A percentile compares a stretch with the other conserved stretches of the same genome.
phyloP scores from a whole-genome alignment of 2,113 vertebrate species.

The Actenoides hombroni region DNA sequence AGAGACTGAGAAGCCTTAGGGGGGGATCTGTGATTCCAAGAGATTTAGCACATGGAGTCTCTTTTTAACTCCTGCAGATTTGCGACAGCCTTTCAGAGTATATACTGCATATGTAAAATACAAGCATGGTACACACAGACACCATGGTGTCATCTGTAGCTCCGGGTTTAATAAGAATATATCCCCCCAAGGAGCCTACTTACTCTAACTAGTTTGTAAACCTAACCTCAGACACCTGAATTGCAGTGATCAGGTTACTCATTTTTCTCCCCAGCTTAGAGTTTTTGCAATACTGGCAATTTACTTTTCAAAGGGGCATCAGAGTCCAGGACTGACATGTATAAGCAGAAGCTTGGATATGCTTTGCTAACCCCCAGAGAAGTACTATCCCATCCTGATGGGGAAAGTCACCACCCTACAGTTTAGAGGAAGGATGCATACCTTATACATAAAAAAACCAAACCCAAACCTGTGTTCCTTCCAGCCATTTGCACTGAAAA shows the following conservation, averaged over 20 bases:
- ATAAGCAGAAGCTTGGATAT: neutral
- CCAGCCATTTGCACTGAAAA: neutral
- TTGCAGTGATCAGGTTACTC: neutral
- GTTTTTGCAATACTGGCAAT: neutral
- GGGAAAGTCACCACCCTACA: neutral
- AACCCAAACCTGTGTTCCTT: neutral
- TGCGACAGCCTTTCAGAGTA: neutral
- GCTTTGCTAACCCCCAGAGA: neutral
- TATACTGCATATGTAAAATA: fast-evolving
- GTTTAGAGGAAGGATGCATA: neutral
- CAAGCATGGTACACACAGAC: fast-evolving
- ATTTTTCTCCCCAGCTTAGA: neutral
- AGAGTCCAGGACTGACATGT: neutral
- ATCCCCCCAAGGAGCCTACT: neutral
- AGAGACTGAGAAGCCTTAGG: neutral
- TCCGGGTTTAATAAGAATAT: neutral
- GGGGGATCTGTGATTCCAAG: neutral
- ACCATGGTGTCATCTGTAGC: fast-evolving
- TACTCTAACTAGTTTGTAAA: neutral
- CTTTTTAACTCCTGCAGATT: neutral
- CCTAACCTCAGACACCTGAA: neutral
- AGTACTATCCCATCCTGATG: neutral
- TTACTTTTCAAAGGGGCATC: neutral
- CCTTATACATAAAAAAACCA: neutral
- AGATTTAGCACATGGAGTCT: neutral